Percentiles rank a stretch among this genome's conserved stretches.
These are phyloP conservation scores for Automeris io DNA, from an alignment of 2,888 invertebrate species.

Conservation along the genomic window DNA sequence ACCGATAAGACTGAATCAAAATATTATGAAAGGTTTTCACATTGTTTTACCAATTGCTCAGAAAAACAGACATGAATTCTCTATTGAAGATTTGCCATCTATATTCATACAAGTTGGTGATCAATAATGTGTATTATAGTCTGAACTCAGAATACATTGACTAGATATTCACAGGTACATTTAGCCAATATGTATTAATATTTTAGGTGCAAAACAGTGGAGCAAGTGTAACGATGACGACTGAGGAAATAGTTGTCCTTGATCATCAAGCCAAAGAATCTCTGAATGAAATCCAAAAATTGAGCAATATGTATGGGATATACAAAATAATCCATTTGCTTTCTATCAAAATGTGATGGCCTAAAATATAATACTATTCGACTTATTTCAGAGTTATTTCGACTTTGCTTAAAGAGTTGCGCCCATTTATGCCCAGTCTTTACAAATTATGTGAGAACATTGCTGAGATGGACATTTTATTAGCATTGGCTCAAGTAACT, in stretches of 20 bases:
- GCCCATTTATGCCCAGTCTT: slow-evolving; percentile 83
- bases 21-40: slow-evolving; percentile 85
- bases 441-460: slow-evolving; percentile 89
- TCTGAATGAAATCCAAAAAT: slow-evolving; percentile 85
- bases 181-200: neutral
- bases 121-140: too few species aligned
- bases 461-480: slow-evolving; percentile 86
- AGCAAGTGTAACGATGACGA: slow-evolving; percentile 86
- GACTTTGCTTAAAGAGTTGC: slow-evolving; percentile 81
- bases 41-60: slow-evolving; percentile 79
- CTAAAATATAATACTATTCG: too few species aligned
- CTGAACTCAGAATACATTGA: too few species aligned
- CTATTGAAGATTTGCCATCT: slow-evolving; percentile 77
- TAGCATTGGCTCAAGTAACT: slow-evolving; percentile 83
- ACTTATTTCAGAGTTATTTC: slow-evolving; percentile 82
- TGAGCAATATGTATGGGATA: slow-evolving; percentile 90
- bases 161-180: too few species aligned
- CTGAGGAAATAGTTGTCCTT: slow-evolving; percentile 82
- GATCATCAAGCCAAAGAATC: slow-evolving; percentile 86
- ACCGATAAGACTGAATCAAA: slow-evolving; percentile 82
- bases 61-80: slow-evolving; percentile 63
- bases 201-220: slow-evolving; percentile 55
- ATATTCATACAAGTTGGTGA: slow-evolving; percentile 84
- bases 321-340: too few species aligned
- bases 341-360: too few species aligned